Evolutionary conservation across 1,140 invertebrate genomes (phyloP), one percentile per base, ranked within the genome.

Genomic region (Pogonognathellus flavescens): DNA sequence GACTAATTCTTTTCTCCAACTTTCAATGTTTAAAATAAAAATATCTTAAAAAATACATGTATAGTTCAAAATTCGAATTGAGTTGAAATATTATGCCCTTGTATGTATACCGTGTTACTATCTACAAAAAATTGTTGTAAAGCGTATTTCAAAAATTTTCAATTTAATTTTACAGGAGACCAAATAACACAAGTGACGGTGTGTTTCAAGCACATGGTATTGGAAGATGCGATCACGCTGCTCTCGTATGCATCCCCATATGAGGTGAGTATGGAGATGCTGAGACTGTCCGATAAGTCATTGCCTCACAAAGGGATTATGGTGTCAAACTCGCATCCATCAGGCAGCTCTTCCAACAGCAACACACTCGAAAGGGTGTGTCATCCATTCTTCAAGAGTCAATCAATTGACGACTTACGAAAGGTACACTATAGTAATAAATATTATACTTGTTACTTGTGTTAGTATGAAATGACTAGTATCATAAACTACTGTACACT

Each of bases 191-290:
- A 94, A 87, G 94, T 97, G 50, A 96, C 95, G 53, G 96, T 97
- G 31, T 95, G 94, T 86, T 96, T 97, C 89, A 93, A 94, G 59
- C 95, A 95, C 84, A 97, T 97, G 92, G 96, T 97, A 14, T 94
- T 96, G 89, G 96, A 97, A 90, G 97, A 98, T 89, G 97, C 97
- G 0, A 90, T 97, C 55, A 95, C 95, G 0, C 96, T 98, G 86
- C 91, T 98, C 6, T 96, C 95, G 82, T 96, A 97, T 86, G 96
- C 96, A 1, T 97, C 96, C n/a, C 96, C 96, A 0, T 97, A 98
- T 89, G 96, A 96, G 87, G 94, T 97, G 1, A 92, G 93, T 59
- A 91, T 96, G 8, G 93, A 94, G 88, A 92, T 95, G n/a, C 92
- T 88, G 86, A 80, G 14, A 90, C 90, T 18, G 90, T 90, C 8